Evolutionary conservation across 2,113 vertebrate genomes (phyloP).

Genomic region (Chunga burmeisteri): DNA sequence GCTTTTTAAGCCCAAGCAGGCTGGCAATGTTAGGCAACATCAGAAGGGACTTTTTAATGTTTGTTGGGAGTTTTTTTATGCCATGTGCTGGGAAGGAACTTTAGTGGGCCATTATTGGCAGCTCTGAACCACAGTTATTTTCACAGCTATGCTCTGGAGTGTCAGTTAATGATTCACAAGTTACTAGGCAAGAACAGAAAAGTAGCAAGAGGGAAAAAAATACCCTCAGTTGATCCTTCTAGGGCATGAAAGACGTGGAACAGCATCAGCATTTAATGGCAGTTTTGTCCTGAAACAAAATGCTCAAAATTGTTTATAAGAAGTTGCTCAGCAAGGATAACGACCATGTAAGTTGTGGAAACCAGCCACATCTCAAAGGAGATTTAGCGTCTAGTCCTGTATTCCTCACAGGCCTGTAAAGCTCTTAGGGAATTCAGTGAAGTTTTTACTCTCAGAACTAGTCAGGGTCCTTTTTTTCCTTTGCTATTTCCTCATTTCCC

Average conservation of each 20-base stretch:
- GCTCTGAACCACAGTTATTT: slow-evolving; percentile 67
- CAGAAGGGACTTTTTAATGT: slow-evolving; percentile 41
- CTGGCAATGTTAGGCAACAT: slow-evolving; percentile 39
- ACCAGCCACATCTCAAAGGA: not conserved
- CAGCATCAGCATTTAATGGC: not conserved
- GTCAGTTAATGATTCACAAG: slow-evolving; percentile 68
- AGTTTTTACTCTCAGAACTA: not conserved
- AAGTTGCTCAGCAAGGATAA: not conserved
- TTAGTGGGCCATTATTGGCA: slow-evolving; percentile 57
- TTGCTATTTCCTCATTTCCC: not conserved
- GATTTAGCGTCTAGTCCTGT: not conserved
- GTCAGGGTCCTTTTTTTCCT: not conserved
- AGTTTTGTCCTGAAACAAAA: slow-evolving; percentile 2
- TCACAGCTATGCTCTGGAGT: slow-evolving; percentile 67
- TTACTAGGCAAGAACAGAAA: slow-evolving; percentile 61
- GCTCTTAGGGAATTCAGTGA: not conserved
- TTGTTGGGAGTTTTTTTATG: slow-evolving; percentile 24
- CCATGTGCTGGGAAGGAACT: slow-evolving; percentile 57
- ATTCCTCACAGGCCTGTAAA: not conserved
- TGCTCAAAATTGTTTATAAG: not conserved
- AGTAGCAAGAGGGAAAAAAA: slow-evolving; percentile 11
- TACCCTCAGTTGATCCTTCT: not conserved
- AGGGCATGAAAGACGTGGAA: slow-evolving; percentile 1
- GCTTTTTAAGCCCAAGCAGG: slow-evolving; percentile 38
- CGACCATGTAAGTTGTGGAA: not conserved